Percentiles rank a stretch among this genome's conserved stretches.
Conservation (phyloP, 2,888 invertebrate genomes). For the Dolomedes plantarius region DNA sequence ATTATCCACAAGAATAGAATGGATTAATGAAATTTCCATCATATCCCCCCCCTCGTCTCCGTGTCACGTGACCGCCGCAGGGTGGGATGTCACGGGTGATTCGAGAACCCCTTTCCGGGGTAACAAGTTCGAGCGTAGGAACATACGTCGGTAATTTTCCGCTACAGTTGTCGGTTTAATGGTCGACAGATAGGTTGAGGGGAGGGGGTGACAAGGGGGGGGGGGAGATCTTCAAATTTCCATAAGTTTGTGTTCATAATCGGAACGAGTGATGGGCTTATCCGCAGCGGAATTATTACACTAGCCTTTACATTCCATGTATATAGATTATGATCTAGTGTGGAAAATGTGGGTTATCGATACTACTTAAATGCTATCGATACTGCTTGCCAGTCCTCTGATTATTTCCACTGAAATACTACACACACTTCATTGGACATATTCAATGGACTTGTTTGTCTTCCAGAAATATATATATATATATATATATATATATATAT, state of each 20-base stretch:
- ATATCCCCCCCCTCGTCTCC: background rate
- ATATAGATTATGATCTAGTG: no score
- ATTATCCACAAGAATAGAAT: slow-evolving; percentile 41
- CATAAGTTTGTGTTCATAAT: slow-evolving; percentile 28
- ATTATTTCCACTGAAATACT: no score
- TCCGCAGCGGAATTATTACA: background rate
- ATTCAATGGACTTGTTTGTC: no score
- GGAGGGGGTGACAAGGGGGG: background rate
- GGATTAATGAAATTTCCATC: slow-evolving; percentile 69
- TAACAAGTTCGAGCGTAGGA: slow-evolving; percentile 49
- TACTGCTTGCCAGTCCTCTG: no score
- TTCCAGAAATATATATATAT: no score
- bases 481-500: no score
- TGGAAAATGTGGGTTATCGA: no score
- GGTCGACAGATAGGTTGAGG: slow-evolving; percentile 45
- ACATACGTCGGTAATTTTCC: slow-evolving; percentile 51
- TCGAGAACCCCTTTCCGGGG: slow-evolving; percentile 25
- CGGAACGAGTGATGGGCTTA: background rate
- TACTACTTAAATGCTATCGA: no score
- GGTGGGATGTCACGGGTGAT: slow-evolving; percentile 19
- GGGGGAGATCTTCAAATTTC: slow-evolving; percentile 28
- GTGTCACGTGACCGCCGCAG: slow-evolving; percentile 23
- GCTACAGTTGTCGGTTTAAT: slow-evolving; percentile 51
- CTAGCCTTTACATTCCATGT: no score
- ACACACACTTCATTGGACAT: no score